Evolutionary conservation across 2,888 invertebrate species (phyloP).

Genomic region (Drosophila borealis): DNA sequence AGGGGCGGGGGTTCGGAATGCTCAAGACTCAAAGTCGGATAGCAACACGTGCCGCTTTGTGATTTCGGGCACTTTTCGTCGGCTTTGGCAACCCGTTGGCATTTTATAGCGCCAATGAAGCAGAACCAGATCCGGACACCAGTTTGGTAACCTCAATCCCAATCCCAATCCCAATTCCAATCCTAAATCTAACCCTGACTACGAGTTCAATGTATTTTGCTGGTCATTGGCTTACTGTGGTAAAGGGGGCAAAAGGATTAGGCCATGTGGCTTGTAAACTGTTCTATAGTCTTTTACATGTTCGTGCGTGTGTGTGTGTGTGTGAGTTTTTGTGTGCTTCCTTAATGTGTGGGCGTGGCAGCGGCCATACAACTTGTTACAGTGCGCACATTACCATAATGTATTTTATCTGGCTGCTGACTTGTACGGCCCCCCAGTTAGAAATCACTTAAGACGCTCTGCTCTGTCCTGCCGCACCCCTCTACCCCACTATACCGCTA

Average conservation of each 20-base stretch:
- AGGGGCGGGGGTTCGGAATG: background rate
- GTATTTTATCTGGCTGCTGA: slow-evolving; percentile 67
- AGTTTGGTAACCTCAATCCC: slow-evolving; percentile 16
- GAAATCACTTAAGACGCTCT: slow-evolving; percentile 70
- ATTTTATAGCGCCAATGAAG: slow-evolving; percentile 54
- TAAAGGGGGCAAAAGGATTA: slow-evolving; percentile 41
- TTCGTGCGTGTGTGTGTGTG: background rate
- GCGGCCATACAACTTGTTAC: slow-evolving; percentile 63
- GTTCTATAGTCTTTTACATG: slow-evolving; percentile 7
- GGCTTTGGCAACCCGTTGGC: slow-evolving; percentile 38
- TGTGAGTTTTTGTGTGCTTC: slow-evolving; percentile 10
- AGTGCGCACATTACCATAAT: slow-evolving; percentile 75
- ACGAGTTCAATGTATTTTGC: slow-evolving; percentile 48
- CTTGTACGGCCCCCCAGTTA: slow-evolving; percentile 42
- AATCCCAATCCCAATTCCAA: slow-evolving; percentile 1
- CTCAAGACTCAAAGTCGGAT: slow-evolving; percentile 31
- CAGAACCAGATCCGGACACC: slow-evolving; percentile 13
- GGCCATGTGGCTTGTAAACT: slow-evolving; percentile 45
- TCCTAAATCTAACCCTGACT: slow-evolving; percentile 6
- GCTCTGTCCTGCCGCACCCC: background rate
- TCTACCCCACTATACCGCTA: slow-evolving; percentile 7
- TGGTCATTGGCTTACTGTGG: slow-evolving; percentile 62
- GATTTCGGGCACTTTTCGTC: slow-evolving; percentile 62
- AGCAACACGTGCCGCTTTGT: slow-evolving; percentile 70
- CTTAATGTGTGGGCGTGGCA: slow-evolving; percentile 48